Percentiles rank a stretch among this genome's conserved stretches.
These are phyloP conservation scores for Julus scanicus DNA, from an alignment of 2,888 invertebrate species.

Conservation along the genomic window DNA sequence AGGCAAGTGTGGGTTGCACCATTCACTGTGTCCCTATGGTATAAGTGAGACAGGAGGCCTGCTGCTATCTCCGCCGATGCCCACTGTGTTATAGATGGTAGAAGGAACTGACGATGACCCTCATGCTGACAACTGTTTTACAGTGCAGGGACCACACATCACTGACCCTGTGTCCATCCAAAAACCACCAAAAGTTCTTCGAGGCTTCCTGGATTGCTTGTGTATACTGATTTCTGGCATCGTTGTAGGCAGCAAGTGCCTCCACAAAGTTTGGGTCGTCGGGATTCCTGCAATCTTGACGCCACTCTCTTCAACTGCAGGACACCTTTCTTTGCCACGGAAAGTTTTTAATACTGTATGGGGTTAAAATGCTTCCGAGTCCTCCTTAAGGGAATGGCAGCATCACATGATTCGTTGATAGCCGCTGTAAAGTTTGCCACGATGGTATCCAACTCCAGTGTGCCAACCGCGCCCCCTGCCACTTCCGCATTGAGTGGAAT, in stretches of 20 bases:
- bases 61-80: neutral
- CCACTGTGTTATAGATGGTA: neutral
- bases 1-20: neutral
- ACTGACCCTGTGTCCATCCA: neutral
- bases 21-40: neutral
- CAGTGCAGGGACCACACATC: neutral
- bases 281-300: neutral
- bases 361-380: neutral
- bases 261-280: neutral
- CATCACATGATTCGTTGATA: neutral
- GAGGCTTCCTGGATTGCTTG: neutral
- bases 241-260: neutral
- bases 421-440: neutral
- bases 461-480: no score
- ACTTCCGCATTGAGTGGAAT: no score
- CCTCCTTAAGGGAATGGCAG: neutral
- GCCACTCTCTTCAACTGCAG: neutral
- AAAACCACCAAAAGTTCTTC: neutral
- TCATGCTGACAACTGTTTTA: no score
- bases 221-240: neutral
- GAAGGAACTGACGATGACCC: no score
- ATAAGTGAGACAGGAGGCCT: neutral
- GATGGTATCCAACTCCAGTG: neutral
- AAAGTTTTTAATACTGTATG: neutral
- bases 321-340: neutral